Conservation (phyloP, 2,888 invertebrate species). For the Seladonia tumulorum region DNA sequence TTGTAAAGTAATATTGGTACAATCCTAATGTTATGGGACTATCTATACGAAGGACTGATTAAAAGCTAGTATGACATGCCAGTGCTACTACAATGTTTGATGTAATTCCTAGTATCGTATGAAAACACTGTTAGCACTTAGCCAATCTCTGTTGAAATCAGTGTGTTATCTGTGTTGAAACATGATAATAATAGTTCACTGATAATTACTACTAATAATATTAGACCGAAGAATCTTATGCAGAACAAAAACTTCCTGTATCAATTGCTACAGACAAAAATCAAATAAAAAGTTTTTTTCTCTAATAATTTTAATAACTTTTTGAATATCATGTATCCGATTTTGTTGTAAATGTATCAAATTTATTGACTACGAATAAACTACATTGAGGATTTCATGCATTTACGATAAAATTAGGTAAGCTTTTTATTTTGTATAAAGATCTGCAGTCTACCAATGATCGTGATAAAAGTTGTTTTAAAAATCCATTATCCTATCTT, state of each 20-base stretch:
- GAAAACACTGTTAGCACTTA: slow-evolving; percentile 55
- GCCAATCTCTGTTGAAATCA: slow-evolving; percentile 58
- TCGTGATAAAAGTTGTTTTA: neutral
- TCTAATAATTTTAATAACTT: neutral
- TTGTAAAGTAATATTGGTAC: slow-evolving; percentile 51
- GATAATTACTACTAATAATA: slow-evolving; percentile 3
- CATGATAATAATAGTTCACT: slow-evolving; percentile 66
- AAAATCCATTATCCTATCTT: neutral
- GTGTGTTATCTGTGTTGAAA: slow-evolving; percentile 69
- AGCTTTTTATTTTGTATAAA: slow-evolving; percentile 28
- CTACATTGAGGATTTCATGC: neutral
- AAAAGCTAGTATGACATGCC: slow-evolving; percentile 28
- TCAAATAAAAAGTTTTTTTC: neutral
- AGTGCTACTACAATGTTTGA: slow-evolving; percentile 3
- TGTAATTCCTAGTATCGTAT: slow-evolving; percentile 47
- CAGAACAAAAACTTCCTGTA: neutral
- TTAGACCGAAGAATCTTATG: neutral
- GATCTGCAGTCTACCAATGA: neutral
- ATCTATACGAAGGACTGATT: slow-evolving; percentile 25
- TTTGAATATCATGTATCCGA: neutral
- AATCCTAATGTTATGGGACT: slow-evolving; percentile 35
- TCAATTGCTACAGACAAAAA: neutral
- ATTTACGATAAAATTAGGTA: neutral
- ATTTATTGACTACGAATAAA: neutral
- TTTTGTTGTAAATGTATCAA: neutral